Conservation (phyloP, 2,797 vertebrate species). For the Basileuterus tristriatus region DNA sequence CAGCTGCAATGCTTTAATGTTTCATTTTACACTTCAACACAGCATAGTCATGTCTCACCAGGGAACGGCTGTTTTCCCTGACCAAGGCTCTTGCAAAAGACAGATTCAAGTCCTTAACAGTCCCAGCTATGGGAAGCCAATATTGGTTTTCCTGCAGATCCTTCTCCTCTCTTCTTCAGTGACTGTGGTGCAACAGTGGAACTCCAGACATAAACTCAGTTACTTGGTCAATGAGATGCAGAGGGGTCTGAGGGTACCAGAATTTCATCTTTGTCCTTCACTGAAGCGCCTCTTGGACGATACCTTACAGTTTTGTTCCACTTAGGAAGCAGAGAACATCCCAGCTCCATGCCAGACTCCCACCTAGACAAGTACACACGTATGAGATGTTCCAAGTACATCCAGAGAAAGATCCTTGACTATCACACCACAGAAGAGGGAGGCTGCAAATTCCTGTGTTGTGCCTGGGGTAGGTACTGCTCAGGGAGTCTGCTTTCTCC, state of each 20-base stretch:
- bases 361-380: not conserved
- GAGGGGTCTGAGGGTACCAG: not conserved
- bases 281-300: not conserved
- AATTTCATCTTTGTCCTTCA: not conserved
- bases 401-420: not conserved
- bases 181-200: not conserved
- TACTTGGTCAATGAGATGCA: not conserved
- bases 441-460: not conserved
- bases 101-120: not conserved
- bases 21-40: conserved; percentile 62
- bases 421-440: not conserved
- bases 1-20: conserved; percentile 50
- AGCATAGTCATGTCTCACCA: not conserved
- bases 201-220: not conserved
- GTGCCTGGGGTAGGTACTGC: not conserved
- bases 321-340: not conserved
- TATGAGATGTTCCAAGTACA: not conserved
- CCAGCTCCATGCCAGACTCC: not conserved
- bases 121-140: not conserved
- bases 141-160: not conserved
- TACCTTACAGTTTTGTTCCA: not conserved
- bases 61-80: not conserved
- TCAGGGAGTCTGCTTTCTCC: not conserved
- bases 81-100: conserved; percentile 8
- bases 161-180: not conserved